Evolutionary conservation across 2,888 invertebrate genomes (phyloP), one percentile per base, ranked within the genome.

Genomic region (Hypercompe scribonia): DNA sequence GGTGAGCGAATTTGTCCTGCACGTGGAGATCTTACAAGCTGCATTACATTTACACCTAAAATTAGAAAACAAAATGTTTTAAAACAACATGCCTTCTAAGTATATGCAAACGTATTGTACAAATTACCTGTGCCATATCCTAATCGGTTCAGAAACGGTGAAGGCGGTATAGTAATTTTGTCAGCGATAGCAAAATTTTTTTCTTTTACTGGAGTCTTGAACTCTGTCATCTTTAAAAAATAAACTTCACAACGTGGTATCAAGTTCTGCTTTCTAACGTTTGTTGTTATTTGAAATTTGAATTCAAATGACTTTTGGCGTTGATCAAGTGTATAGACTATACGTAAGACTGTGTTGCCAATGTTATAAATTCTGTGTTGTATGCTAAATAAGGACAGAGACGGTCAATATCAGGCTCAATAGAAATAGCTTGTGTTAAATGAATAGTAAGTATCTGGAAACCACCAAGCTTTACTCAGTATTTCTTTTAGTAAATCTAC

Each of bases 31-130:
- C 98, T 95, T 73, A 97, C 96, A 77, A 98, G 89, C 81, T 97
- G 97, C 92, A 97, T 98, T 0, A 98, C 98, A 80, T 96, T 97
- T 24, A 98, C 97, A 72, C 98, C 98, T 97, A 76, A 28, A 90
- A 86, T 70, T 31, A 61, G 13, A 31, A 24, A 13, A 31, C 2
- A 31, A 28, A n/a, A 42, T 42, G 0, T 36, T 34, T 68, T 33
- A n/a, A 54, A 21, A 54, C 46, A 46, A 46, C 0, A 5, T 46
- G 18, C 15, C 1, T 39, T n/a, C n/a, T n/a, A n/a, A 39, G 13
- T 28, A 4, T 1, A 46, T 11, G 34, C 2, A 10, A 34, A n/a
- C 34, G 15, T 24, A 68, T 7, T 18, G 24, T 8, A 33, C 11
- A 33, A 70, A 34, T 70, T 90, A 97, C 97, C 98, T 85, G 98